These are phyloP conservation scores for Euzophera pinguis DNA, from an alignment of 2,888 invertebrate genomes.

Conservation along the genomic window DNA sequence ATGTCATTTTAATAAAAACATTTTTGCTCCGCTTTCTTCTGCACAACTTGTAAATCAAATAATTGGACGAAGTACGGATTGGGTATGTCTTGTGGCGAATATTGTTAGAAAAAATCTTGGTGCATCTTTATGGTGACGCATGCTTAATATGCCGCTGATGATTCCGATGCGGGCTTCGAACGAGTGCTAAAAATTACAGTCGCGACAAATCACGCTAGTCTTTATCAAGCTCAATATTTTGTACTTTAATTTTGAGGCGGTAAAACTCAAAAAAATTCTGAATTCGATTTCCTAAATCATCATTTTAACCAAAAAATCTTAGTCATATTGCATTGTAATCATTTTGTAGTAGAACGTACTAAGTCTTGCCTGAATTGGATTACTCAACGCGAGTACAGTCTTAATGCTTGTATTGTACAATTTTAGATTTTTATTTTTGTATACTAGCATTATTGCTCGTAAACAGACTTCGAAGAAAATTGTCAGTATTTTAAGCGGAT, in stretches of 20 bases:
- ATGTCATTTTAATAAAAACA: too few relatives aligned
- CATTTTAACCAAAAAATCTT: too few relatives aligned
- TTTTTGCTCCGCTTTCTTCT: too few relatives aligned
- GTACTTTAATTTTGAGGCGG: conserved; percentile 32
- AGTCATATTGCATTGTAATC: background rate
- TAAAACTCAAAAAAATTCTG: background rate
- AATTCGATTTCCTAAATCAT: background rate
- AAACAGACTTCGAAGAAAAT: conserved; percentile 27
- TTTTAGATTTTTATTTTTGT: conserved; percentile 68
- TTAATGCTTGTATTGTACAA: conserved; percentile 41
- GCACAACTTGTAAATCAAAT: too few relatives aligned
- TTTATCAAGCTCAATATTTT: conserved; percentile 27
- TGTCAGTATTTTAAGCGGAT: conserved; percentile 50
- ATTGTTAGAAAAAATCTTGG: too few relatives aligned
- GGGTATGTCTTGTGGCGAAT: too few relatives aligned
- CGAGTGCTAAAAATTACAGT: background rate
- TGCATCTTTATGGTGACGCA: too few relatives aligned
- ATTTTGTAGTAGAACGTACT: background rate
- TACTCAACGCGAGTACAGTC: background rate
- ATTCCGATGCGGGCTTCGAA: background rate
- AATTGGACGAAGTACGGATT: too few relatives aligned
- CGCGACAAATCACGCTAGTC: conserved; percentile 17
- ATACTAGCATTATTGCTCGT: conserved; percentile 42
- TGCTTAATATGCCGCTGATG: background rate
- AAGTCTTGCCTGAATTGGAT: conserved; percentile 5